Evolutionary conservation across 92 coral and sea anemone species (phyloP).

Genomic region (Zoanthus sociatus): DNA sequence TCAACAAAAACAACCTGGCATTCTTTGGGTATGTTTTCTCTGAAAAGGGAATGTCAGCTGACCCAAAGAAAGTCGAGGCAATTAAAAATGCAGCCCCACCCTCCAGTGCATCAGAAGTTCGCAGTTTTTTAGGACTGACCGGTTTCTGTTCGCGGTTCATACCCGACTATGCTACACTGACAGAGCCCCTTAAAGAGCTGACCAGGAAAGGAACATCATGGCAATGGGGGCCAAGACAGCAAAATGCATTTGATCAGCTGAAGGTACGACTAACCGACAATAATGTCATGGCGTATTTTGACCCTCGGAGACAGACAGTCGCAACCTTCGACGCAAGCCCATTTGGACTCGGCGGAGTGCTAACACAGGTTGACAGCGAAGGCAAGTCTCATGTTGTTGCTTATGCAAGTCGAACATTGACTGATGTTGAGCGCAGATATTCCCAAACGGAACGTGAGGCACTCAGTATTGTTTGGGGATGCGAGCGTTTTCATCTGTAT

Average conservation of each 20-base stretch:
- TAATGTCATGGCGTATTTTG: conserved; percentile 40
- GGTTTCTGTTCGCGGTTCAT: conserved; percentile 55
- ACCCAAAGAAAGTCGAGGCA: conserved; percentile 54
- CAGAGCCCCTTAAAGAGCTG: conserved; percentile 34
- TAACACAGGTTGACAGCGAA: conserved; percentile 50
- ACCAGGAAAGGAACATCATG: conserved; percentile 34
- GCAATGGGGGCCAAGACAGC: conserved; percentile 45
- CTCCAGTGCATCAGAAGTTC: conserved; percentile 50
- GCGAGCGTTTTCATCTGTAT: conserved; percentile 47
- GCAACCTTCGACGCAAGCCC: conserved; percentile 59
- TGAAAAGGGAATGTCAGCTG: conserved; percentile 55
- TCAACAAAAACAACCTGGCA: conserved; percentile 57
- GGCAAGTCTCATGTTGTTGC: conserved; percentile 47
- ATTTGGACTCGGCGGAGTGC: conserved; percentile 47
- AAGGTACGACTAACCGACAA: conserved; percentile 39
- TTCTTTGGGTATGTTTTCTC: conserved; percentile 54
- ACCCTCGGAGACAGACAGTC: conserved; percentile 21
- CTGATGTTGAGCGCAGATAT: conserved; percentile 56
- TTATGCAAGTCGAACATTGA: conserved; percentile 53
- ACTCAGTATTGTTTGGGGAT: conserved; percentile 48
- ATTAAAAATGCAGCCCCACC: conserved; percentile 50
- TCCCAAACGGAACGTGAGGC: conserved; percentile 66
- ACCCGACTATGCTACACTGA: conserved; percentile 40
- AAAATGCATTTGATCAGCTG: conserved; percentile 32
- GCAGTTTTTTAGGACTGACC: conserved; percentile 52